Evolutionary conservation across 2,888 invertebrate genomes (phyloP), one percentile per base, ranked within the genome.

Genomic region (Troides helena): DNA sequence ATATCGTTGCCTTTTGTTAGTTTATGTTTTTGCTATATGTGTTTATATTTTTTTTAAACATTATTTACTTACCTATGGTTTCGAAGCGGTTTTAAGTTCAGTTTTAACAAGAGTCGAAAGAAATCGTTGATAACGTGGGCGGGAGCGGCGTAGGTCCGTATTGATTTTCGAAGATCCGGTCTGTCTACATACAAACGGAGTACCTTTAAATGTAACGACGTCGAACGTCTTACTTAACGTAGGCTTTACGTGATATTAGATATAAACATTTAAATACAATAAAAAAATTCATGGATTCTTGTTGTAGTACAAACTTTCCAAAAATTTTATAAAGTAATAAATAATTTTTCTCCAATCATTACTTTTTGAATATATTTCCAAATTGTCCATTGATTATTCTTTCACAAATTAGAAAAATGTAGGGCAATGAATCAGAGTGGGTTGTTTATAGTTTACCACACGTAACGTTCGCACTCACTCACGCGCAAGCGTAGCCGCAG

Each of bases 121-220:
- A 73, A 71, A 68, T 70, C 68, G 67, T 69, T 70, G 66, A 66
- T 68, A 69, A 69, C 73, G 72, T 74, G 72, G 72, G 72, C 65
- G 76, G 72, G 62, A 73, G 71, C 66, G 43, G 63, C 62, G 39
- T 71, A 72, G 75, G 72, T 72, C 72, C 65, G 74, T 78, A 78
- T 78, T 75, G 76, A 78, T 79, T 77, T 78, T 77, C 67, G 21
- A 66, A 62, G 62, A 61, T 71, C 70, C 69, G 62, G 69, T 65
- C 67, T 72, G 68, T 58, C 46, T 58, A 43, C 62, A 53, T 25
- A 65, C 56, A 46, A 60, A 63, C 39, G 62, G 18, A 58, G 56
- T 56, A 50, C 64, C 23, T 57, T 25, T 30, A 63, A 65, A 65
- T 6, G 39, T 58, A 46, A n/a, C 46, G 14, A 46, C 12, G 30